phyloP scores from a whole-genome alignment of 2,113 vertebrate genomes.

The Siphamia tubifer region DNA sequence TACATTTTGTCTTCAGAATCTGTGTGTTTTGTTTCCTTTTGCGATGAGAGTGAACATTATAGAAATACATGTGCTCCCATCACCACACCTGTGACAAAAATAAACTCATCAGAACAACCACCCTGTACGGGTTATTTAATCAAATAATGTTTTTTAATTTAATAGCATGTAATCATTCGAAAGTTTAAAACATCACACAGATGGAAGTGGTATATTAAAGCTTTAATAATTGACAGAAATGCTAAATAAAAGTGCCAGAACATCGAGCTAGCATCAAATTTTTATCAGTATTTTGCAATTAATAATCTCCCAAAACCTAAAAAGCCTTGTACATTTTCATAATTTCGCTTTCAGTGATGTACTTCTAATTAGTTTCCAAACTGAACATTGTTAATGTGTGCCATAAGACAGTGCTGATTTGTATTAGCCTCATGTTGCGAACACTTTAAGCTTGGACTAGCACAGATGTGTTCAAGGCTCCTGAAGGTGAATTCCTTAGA shows the following conservation, averaged over 20 bases:
- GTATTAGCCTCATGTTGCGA: conserved; percentile 10
- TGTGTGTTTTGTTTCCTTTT: background rate
- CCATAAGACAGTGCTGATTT: conserved; percentile 3
- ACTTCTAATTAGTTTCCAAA: conserved; percentile 28
- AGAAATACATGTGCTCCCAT: background rate
- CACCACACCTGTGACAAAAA: background rate
- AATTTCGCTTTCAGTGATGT: background rate
- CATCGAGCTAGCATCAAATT: background rate
- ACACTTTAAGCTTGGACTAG: background rate
- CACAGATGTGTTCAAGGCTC: conserved; percentile 20
- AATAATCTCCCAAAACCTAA: background rate
- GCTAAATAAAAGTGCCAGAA: background rate
- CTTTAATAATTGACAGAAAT: background rate
- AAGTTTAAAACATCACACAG: background rate
- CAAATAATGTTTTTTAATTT: background rate
- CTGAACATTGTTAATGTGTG: background rate
- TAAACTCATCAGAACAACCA: background rate
- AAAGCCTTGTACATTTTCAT: background rate
- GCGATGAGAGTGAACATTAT: background rate
- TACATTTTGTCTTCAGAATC: background rate
- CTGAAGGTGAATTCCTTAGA: conserved; percentile 2
- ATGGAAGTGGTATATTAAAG: background rate
- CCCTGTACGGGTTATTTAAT: background rate
- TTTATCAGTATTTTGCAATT: too few relatives aligned
- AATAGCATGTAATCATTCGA: background rate